These are phyloP conservation scores for Mormyrus proboscirostris DNA, from an alignment of 2,797 vertebrate genomes.

Conservation along the genomic window DNA sequence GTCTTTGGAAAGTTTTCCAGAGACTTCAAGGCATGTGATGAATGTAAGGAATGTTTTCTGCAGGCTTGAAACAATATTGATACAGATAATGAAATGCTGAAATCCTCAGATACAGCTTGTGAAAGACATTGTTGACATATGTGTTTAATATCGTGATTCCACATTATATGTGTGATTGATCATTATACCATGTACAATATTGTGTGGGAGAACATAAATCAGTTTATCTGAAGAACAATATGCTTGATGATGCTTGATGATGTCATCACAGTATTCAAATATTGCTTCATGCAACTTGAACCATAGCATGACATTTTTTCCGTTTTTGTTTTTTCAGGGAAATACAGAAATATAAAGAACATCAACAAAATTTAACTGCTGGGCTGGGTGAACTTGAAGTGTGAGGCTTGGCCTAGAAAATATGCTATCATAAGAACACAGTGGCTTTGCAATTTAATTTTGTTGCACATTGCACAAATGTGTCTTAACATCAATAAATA, in stretches of 20 bases:
- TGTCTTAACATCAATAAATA: neutral
- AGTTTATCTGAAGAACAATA: neutral
- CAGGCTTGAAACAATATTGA: neutral
- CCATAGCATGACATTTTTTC: neutral
- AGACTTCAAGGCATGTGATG: neutral
- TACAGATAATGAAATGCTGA: slow-evolving; percentile 2
- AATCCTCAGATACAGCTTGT: neutral
- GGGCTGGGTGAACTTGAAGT: neutral
- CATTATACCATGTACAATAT: neutral
- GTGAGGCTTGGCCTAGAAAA: neutral
- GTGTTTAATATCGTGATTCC: neutral
- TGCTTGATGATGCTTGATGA: neutral
- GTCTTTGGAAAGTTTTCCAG: neutral
- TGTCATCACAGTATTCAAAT: neutral
- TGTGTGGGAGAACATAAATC: neutral
- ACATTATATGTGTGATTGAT: neutral
- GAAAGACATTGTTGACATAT: neutral
- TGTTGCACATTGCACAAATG: neutral
- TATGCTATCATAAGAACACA: neutral
- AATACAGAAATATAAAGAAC: neutral
- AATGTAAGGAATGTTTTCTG: neutral
- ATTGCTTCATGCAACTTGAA: no score
- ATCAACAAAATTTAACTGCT: neutral
- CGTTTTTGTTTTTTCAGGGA: neutral
- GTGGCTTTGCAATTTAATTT: neutral